Conservation (phyloP, 2,888 invertebrate genomes). For the Linnaemya tessellans region DNA sequence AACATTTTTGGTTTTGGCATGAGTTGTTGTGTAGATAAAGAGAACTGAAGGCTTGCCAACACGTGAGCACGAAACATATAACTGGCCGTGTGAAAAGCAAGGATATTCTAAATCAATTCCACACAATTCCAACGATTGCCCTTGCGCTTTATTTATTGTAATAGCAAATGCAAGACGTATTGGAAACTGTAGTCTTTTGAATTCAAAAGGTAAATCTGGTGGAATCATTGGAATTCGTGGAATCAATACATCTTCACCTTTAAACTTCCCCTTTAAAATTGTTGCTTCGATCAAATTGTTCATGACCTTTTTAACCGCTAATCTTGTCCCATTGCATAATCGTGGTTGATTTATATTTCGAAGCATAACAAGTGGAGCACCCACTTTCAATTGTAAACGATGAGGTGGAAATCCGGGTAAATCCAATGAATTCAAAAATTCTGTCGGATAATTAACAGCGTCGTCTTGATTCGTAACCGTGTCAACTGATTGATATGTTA, state of each 20-base stretch:
- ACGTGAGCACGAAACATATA: slow-evolving; percentile 63
- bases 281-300: slow-evolving; percentile 66
- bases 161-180: slow-evolving; percentile 59
- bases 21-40: slow-evolving; percentile 37
- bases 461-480: slow-evolving; percentile 25
- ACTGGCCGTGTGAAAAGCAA: slow-evolving; percentile 43
- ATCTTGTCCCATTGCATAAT: slow-evolving; percentile 60
- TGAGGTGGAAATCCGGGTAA: slow-evolving; percentile 55
- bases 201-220: slow-evolving; percentile 52
- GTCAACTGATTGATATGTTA: slow-evolving; percentile 43
- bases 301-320: slow-evolving; percentile 48
- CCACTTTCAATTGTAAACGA: slow-evolving; percentile 47
- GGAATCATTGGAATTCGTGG: slow-evolving; percentile 47
- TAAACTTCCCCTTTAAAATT: slow-evolving; percentile 59
- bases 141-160: slow-evolving; percentile 67
- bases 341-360: slow-evolving; percentile 61
- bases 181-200: slow-evolving; percentile 61
- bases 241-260: slow-evolving; percentile 49
- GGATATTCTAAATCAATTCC: slow-evolving; percentile 50
- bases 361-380: slow-evolving; percentile 51
- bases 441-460: not conserved
- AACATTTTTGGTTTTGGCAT: slow-evolving; percentile 30
- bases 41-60: slow-evolving; percentile 41
- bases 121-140: slow-evolving; percentile 66
- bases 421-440: slow-evolving; percentile 63